Evolutionary conservation across 1,140 invertebrate species (phyloP), one percentile per base, ranked within the genome.

Genomic region (Ceratosolen fusciceps): DNA sequence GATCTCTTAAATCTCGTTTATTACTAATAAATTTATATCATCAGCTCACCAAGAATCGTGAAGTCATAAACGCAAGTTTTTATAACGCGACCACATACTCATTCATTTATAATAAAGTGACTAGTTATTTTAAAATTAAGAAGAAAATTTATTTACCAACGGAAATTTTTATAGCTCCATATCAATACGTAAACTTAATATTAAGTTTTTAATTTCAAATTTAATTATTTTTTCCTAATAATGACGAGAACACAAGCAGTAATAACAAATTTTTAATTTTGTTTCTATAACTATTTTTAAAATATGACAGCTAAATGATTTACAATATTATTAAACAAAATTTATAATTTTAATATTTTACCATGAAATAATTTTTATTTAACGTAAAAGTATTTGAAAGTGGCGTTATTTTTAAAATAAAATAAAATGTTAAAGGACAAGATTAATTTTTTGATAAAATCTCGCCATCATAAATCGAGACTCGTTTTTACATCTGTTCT

Each of bases 1-100:
- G 31, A 37, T 37, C 31, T 65, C 31, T 21, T 65, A 62, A 65
- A 65, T 65, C 60, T 37, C 37, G 5, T 65, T 65, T 65, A 65
- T 65, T 37, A n/a, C 31, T 65, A n/a, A 65, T 65, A 65, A 65
- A 65, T 37, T 65, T 37, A 21, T n/a, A 37, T 7, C 31, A 65
- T 65, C 60, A 3, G 37, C 37, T 9, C n/a, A 65, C 5, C 34
- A 12, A 65, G 31, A 9, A 10, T 65, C 31, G 19, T 62, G 34
- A 37, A 34, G 21, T 65, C 31, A n/a, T 37, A 65, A 65, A n/a
- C 19, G 58, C 58, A 34, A 34, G n/a, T 4, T 65, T 37, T 65
- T n/a, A 10, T n/a, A 65, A 37, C 31, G 31, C 5, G 3, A 37
- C 3, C 3, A 34, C 19, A 8, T 62, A 62, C 29, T 34, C 31